These are phyloP conservation scores for Pseudopodoces humilis DNA, from an alignment of 2,113 vertebrate genomes.

Conservation along the genomic window DNA sequence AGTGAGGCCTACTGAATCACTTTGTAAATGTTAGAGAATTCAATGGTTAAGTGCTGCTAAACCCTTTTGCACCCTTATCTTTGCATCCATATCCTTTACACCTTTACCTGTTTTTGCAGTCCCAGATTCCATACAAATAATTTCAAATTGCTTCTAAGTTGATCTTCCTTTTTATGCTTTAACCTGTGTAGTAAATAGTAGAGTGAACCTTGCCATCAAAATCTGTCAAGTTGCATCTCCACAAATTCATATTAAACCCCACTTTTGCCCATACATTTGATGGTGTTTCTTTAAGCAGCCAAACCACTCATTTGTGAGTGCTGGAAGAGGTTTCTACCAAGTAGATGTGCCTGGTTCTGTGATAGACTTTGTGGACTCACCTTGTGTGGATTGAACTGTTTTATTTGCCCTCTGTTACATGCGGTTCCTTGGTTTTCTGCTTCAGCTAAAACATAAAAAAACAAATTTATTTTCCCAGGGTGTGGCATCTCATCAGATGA, in stretches of 20 bases:
- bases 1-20: not conserved
- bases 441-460: not conserved
- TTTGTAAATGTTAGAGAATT: not conserved
- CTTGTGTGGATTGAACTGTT: not conserved
- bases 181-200: not conserved
- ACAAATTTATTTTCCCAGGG: not conserved
- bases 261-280: not conserved
- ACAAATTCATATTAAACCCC: not conserved
- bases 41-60: not conserved
- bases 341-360: not conserved
- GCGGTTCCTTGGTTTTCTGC: not conserved
- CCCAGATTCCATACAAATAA: not conserved
- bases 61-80: not conserved
- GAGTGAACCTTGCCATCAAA: not conserved
- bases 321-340: not conserved
- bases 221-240: not conserved
- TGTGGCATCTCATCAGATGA: not conserved
- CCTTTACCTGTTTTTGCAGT: not conserved
- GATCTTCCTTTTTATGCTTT: not conserved
- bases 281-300: not conserved
- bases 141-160: not conserved
- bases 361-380: not conserved
- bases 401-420: not conserved
- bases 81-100: not conserved
- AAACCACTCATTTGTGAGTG: not conserved